These are phyloP conservation scores for Melangyna quadrimaculata DNA, from an alignment of 2,888 invertebrate species.

Conservation along the genomic window DNA sequence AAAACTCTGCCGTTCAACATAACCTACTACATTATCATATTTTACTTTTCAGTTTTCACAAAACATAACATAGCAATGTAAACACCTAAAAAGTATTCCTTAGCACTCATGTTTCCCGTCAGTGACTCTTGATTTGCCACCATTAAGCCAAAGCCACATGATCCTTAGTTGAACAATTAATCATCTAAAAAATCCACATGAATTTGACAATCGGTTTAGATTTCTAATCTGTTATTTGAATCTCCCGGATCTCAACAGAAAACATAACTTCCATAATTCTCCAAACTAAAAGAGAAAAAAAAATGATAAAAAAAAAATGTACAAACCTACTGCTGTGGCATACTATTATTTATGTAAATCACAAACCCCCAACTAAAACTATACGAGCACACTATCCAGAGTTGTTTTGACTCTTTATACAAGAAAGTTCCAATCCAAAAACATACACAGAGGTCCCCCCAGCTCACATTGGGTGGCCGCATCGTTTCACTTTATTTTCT, in stretches of 20 bases:
- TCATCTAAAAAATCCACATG: neutral
- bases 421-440: constrained; percentile 32
- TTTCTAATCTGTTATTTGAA: constrained; percentile 30
- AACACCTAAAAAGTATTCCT: neutral
- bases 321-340: constrained; percentile 22
- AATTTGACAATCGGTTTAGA: constrained; percentile 21
- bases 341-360: constrained; percentile 50
- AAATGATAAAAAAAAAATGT: constrained; percentile 11
- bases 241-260: constrained; percentile 23
- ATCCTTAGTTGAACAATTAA: neutral
- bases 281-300: no score
- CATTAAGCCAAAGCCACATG: neutral
- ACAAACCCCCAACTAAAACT: constrained; percentile 10
- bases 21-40: no score
- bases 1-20: no score
- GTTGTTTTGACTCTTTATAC: neutral
- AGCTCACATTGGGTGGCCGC: constrained; percentile 60
- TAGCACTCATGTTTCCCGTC: neutral
- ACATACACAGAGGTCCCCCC: constrained; percentile 24
- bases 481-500: constrained; percentile 59
- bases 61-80: neutral
- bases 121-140: neutral
- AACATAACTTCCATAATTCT: constrained; percentile 30
- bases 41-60: no score
- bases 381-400: neutral